Conservation (phyloP, 2,113 vertebrate genomes). For the Boulengerochromis microlepis region DNA sequence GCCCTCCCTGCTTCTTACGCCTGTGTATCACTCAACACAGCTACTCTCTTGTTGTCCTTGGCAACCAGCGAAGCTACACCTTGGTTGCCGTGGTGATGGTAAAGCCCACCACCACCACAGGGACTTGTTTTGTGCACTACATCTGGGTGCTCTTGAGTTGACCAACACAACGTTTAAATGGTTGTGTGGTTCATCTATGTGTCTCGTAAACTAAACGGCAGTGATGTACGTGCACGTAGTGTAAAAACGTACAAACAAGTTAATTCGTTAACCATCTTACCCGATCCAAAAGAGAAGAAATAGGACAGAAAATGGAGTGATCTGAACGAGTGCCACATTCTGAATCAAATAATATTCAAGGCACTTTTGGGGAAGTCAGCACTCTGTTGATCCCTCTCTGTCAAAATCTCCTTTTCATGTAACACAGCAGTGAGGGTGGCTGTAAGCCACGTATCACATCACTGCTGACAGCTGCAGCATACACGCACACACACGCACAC, state of each 20-base stretch:
- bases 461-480: slow-evolving; percentile 37
- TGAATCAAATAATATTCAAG: not conserved
- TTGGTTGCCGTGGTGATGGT: slow-evolving; percentile 58
- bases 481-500: not conserved
- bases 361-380: not conserved
- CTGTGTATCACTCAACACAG: not conserved
- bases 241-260: not conserved
- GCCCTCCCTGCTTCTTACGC: not conserved
- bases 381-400: slow-evolving; percentile 11
- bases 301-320: not conserved
- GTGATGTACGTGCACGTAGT: not conserved
- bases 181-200: not conserved
- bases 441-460: slow-evolving; percentile 16
- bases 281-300: not conserved
- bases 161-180: not conserved
- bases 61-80: slow-evolving; percentile 59
- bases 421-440: slow-evolving; percentile 22
- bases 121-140: slow-evolving; percentile 21
- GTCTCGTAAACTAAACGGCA: not conserved
- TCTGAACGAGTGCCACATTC: not conserved
- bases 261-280: not conserved
- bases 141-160: slow-evolving; percentile 17
- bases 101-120: slow-evolving; percentile 29
- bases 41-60: slow-evolving; percentile 29
- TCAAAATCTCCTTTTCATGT: slow-evolving; percentile 29